Evolutionary conservation across 2,113 vertebrate genomes (phyloP).

Genomic region (Balaenoptera acutorostrata): DNA sequence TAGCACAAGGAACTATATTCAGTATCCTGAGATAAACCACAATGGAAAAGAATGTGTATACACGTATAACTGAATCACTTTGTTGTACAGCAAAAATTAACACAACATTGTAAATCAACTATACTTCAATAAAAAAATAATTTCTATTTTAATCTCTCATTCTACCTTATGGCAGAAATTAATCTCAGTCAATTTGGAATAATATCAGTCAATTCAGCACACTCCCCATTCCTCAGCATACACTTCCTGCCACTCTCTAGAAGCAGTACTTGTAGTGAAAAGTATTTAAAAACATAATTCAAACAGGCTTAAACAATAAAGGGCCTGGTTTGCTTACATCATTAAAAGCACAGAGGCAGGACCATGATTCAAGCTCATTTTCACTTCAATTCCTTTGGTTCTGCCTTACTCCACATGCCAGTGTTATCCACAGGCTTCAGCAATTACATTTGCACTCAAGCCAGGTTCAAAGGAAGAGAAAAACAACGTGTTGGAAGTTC

Average conservation of each 20-base stretch:
- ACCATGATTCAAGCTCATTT: not conserved
- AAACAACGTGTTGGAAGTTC: not conserved
- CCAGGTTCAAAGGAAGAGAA: not conserved
- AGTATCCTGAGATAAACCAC: not conserved
- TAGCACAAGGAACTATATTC: not conserved
- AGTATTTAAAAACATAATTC: not conserved
- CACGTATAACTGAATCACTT: not conserved
- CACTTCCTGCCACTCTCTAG: not conserved
- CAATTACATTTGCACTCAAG: not conserved
- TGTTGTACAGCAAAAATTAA: not conserved
- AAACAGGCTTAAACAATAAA: not conserved
- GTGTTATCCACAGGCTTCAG: not conserved
- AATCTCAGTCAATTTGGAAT: not conserved
- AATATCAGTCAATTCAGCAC: not conserved
- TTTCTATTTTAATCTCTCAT: not conserved
- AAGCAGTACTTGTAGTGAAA: not conserved
- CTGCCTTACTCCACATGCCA: not conserved
- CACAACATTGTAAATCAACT: not conserved
- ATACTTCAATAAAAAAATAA: not conserved
- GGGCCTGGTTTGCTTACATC: not conserved
- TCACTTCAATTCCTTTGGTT: not conserved
- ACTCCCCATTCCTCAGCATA: not conserved
- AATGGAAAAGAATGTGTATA: not conserved
- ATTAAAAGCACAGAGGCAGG: not conserved
- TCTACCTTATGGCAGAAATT: not conserved